phyloP scores from a whole-genome alignment of 2,797 vertebrate species.

The Synaphobranchus kaupii region DNA sequence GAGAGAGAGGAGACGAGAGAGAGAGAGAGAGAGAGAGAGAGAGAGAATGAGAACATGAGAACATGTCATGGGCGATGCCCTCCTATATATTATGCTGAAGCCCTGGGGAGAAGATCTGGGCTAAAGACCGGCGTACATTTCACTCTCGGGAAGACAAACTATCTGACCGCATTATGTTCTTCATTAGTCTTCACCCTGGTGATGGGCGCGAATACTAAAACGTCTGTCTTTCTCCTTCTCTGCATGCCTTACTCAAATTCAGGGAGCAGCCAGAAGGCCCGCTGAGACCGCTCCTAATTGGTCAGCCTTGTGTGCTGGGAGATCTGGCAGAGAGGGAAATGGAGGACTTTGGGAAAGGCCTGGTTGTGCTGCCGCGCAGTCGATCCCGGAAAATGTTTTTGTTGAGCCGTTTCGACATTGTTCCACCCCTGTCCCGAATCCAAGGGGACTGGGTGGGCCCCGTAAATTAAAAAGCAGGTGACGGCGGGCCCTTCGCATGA shows the following conservation, averaged over 20 bases:
- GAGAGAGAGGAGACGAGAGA: background rate
- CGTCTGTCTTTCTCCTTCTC: background rate
- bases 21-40: background rate
- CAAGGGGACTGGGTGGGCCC: conserved; percentile 25
- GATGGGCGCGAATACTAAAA: background rate
- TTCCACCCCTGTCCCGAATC: conserved; percentile 5
- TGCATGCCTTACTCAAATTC: background rate
- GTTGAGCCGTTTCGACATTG: background rate
- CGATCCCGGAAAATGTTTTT: conserved; percentile 15
- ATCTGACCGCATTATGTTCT: background rate
- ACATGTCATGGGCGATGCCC: background rate
- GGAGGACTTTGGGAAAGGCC: background rate
- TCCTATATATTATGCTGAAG: background rate
- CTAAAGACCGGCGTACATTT: background rate
- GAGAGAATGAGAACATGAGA: background rate
- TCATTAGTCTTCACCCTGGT: background rate
- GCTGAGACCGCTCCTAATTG: background rate
- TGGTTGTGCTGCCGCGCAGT: background rate
- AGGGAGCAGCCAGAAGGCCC: background rate
- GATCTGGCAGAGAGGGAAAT: background rate
- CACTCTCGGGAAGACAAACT: background rate
- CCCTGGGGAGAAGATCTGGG: background rate
- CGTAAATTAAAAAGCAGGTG: conserved; percentile 16
- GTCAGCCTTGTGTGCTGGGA: background rate
- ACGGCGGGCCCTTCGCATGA: background rate